phyloP scores from a whole-genome alignment of 2,888 invertebrate genomes.

The Drosophila meridiana region DNA sequence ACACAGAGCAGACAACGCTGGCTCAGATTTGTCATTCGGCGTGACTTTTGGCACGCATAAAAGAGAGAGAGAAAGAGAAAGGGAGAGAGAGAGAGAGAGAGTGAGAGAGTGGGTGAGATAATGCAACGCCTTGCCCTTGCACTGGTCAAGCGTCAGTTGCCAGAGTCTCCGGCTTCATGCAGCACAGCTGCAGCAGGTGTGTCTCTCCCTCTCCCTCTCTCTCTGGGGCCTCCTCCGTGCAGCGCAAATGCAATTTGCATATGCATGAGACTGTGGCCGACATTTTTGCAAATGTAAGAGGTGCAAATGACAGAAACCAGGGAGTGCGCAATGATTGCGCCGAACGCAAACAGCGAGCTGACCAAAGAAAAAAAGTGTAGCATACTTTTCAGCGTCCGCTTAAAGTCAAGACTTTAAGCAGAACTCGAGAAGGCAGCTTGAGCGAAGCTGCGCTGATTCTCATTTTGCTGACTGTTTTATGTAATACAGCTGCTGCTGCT shows the following conservation, averaged over 20 bases:
- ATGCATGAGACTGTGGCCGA: conserved; percentile 79
- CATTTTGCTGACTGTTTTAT: conserved; percentile 34
- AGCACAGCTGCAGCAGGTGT: conserved; percentile 26
- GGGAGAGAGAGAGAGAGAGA: background rate
- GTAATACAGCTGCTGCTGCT: conserved; percentile 34
- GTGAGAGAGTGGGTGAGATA: background rate
- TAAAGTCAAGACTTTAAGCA: conserved; percentile 45
- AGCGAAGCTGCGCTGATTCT: conserved; percentile 31
- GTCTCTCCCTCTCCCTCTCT: too few relatives aligned
- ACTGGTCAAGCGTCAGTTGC: conserved; percentile 61
- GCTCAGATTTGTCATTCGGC: conserved; percentile 60
- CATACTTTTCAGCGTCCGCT: conserved; percentile 42
- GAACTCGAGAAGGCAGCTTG: background rate
- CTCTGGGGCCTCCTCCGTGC: conserved; percentile 1
- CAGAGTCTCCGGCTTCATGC: conserved; percentile 11
- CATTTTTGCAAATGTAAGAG: conserved; percentile 80
- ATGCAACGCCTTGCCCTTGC: conserved; percentile 59
- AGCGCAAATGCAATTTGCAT: conserved; percentile 77
- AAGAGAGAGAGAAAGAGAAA: background rate
- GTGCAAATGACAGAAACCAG: conserved; percentile 78
- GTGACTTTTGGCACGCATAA: conserved; percentile 63
- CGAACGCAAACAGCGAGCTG: conserved; percentile 49
- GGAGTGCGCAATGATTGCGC: conserved; percentile 65
- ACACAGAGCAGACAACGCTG: conserved; percentile 7
- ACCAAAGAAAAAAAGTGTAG: conserved; percentile 38